Evolutionary conservation across 2,888 invertebrate species (phyloP).

Genomic region (Andrena flavipes): DNA sequence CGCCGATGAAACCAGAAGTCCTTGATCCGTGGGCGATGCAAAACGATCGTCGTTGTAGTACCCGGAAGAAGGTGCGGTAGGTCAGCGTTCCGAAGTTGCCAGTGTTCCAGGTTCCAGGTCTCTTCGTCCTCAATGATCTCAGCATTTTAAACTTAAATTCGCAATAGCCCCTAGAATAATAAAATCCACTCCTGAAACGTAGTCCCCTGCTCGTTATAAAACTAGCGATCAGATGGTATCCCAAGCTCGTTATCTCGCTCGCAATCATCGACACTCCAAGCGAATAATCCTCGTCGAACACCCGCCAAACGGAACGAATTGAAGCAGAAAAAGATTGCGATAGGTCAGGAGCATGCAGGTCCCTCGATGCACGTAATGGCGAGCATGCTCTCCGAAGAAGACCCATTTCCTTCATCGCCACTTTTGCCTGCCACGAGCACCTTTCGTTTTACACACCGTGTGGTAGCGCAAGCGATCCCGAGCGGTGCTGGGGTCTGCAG

Average conservation of each 20-base stretch:
- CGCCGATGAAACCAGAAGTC: constrained; percentile 64
- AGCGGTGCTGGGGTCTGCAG: not conserved
- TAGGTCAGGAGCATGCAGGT: constrained; percentile 74
- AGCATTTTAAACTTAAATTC: not conserved
- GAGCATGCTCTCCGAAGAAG: not conserved
- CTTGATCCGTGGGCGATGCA: constrained; percentile 68
- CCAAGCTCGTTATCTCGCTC: constrained; percentile 24
- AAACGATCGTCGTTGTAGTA: constrained; percentile 59
- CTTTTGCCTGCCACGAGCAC: not conserved
- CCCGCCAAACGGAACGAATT: constrained; percentile 63
- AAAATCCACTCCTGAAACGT: not conserved
- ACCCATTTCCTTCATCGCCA: not conserved
- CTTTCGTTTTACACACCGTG: not conserved
- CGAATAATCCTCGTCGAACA: constrained; percentile 46
- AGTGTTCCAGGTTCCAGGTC: constrained; percentile 6
- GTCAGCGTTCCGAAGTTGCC: constrained; percentile 56
- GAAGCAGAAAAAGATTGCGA: constrained; percentile 70
- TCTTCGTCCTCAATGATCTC: not conserved
- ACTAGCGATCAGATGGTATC: not conserved
- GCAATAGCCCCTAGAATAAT: not conserved
- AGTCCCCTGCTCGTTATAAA: not conserved
- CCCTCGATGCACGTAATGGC: constrained; percentile 59
- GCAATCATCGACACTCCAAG: constrained; percentile 16
- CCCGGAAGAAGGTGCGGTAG: constrained; percentile 68
- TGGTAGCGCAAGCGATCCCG: not conserved